phyloP scores from a whole-genome alignment of 2,113 vertebrate species.

The Hippocampus guttulatus region DNA sequence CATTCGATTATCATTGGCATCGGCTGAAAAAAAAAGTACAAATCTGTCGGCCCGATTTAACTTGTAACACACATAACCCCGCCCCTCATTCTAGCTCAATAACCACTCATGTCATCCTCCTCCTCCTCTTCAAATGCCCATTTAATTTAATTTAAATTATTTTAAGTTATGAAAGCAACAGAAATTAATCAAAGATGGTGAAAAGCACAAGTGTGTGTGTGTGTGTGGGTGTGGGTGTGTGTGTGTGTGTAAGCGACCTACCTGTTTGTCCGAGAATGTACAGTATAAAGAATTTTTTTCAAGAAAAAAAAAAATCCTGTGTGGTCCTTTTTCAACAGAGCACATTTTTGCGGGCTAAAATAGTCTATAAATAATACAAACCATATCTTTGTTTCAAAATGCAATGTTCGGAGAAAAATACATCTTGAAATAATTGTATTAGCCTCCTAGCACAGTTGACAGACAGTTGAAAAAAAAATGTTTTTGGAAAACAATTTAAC shows the following conservation, averaged over 20 bases:
- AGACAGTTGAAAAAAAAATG: too few species aligned
- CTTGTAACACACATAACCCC: too few species aligned
- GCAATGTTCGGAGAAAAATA: too few species aligned
- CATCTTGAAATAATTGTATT: too few species aligned
- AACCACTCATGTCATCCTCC: constrained; percentile 32
- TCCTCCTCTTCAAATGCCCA: constrained; percentile 56
- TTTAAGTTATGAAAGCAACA: constrained; percentile 60
- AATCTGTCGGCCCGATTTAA: too few species aligned
- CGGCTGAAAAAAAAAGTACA: too few species aligned
- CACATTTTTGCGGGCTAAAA: neutral
- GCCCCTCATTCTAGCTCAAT: constrained; percentile 1
- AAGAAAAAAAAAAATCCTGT: neutral
- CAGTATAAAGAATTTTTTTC: constrained; percentile 1
- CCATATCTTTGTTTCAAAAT: too few species aligned
- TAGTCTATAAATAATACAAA: neutral
- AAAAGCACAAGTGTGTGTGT: constrained; percentile 57
- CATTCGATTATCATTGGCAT: too few species aligned
- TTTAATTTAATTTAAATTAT: constrained; percentile 62
- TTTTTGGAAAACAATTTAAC: too few species aligned
- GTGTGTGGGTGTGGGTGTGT: neutral
- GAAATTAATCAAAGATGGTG: constrained; percentile 56
- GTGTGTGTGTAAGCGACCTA: neutral
- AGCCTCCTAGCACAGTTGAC: too few species aligned
- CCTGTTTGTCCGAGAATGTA: neutral
- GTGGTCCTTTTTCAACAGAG: neutral